phyloP scores from a whole-genome alignment of 1,140 invertebrate genomes.

The Monochamus saltuarius region DNA sequence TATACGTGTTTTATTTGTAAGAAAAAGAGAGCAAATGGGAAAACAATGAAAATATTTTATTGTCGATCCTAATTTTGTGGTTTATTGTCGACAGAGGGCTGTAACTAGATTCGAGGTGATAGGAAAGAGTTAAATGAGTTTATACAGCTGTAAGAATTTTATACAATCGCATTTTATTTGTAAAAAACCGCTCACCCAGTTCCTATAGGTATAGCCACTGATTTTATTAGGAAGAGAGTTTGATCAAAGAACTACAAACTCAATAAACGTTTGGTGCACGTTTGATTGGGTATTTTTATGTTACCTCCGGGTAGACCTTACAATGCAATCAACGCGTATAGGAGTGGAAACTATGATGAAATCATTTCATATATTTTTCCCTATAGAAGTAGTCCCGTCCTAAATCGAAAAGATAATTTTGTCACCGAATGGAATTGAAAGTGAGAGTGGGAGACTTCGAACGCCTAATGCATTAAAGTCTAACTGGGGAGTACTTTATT shows the following conservation, averaged over 20 bases:
- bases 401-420: constrained; percentile 8
- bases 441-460: background rate
- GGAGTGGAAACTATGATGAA: constrained; percentile 1
- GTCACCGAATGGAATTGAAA: background rate
- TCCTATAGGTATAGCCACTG: constrained; percentile 13
- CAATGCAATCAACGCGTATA: constrained; percentile 17
- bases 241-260: constrained; percentile 16
- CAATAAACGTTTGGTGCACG: constrained; percentile 19
- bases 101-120: no score
- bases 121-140: no score
- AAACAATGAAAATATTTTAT: no score
- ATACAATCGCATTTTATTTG: constrained; percentile 9
- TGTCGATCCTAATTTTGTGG: no score
- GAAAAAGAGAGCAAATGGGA: no score
- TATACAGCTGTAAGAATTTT: background rate
- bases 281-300: constrained; percentile 17
- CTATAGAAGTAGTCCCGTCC: background rate
- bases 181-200: constrained; percentile 7
- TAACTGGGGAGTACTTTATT: no score
- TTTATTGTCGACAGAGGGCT: no score
- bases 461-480: no score
- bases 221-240: constrained; percentile 17
- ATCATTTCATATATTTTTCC: constrained; percentile 6
- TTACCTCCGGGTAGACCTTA: constrained; percentile 18
- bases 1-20: no score